Evolutionary conservation across 2,888 invertebrate genomes (phyloP).

Genomic region (Drosophila antonietae): DNA sequence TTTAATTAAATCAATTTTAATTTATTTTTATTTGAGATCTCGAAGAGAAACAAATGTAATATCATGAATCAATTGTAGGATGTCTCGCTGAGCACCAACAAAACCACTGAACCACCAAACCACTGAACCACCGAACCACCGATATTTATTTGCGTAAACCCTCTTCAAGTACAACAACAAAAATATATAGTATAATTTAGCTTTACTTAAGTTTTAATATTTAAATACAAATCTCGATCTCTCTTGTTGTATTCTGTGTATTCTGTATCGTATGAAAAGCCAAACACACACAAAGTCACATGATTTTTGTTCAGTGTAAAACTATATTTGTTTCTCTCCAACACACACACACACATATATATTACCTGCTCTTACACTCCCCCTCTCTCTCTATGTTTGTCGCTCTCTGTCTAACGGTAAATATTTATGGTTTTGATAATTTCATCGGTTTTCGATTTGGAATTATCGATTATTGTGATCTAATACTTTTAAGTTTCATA

Average conservation of each 20-base stretch:
- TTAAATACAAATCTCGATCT: slow-evolving; percentile 18
- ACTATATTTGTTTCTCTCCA: slow-evolving; percentile 14
- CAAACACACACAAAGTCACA: slow-evolving; percentile 13
- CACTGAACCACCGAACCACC: slow-evolving; percentile 18
- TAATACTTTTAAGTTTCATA: slow-evolving; percentile 55
- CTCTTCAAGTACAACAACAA: neutral
- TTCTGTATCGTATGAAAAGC: slow-evolving; percentile 19
- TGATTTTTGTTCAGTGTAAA: slow-evolving; percentile 51
- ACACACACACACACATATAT: slow-evolving; percentile 12
- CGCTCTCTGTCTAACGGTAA: slow-evolving; percentile 6
- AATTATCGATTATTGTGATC: slow-evolving; percentile 60
- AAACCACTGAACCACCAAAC: slow-evolving; percentile 11
- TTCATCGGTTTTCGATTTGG: slow-evolving; percentile 55
- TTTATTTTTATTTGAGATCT: neutral
- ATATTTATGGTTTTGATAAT: slow-evolving; percentile 48
- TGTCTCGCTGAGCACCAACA: slow-evolving; percentile 21
- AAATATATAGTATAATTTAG: slow-evolving; percentile 7
- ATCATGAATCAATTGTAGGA: slow-evolving; percentile 10
- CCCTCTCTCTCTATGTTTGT: slow-evolving; percentile 1
- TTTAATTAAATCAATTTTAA: neutral
- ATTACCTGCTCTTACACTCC: slow-evolving; percentile 1
- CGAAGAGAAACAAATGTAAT: neutral
- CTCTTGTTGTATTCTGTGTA: slow-evolving; percentile 37
- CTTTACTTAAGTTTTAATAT: slow-evolving; percentile 30
- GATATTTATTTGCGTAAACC: slow-evolving; percentile 9